Evolutionary conservation across 1,140 invertebrate genomes (phyloP), one percentile per base, ranked within the genome.

Genomic region (Eupristina koningsbergeri): DNA sequence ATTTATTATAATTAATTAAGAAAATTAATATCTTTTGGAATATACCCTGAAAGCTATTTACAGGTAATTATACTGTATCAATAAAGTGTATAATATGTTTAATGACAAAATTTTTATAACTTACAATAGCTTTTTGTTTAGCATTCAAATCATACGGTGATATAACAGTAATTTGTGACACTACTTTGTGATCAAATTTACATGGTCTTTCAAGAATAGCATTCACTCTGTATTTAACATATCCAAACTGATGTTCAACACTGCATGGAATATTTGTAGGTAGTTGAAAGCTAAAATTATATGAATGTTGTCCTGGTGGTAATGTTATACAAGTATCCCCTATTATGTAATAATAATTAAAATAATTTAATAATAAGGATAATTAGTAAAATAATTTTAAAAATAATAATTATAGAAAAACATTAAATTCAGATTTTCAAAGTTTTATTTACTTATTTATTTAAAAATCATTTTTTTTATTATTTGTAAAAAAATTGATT

Each of bases 171-270:
- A 94, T 93, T 7, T 92, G 90, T 84, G 90, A 90, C 84, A 93
- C 93, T 29, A 90, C 90, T 84, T 93, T 92, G 71, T 93, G 91
- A 87, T 94, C 92, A 80, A 93, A 93, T 29, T 90, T 91, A 93
- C 93, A 94, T 9, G 94, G 92, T 81, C 94, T 92, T 63, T 94
- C 93, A 84, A 94, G 91, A 67, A 93, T 90, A 15, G 92, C 94
- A 85, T 94, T 94, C 26, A 94, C 83, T 87, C 91, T 93, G 85
- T 94, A 95, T 63, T 93, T 88, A 39, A 94, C 91, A 84, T 90
- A 90, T 19, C 94, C 94, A 87, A 92, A 88, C 73, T 90, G 88
- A 15, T 94, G 93, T 87, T 94, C 94, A 89, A 94, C 94, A 39
- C 93, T 94, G 67, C 93, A 90, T 0, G 93, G 92, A 77, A 93